Conservation (phyloP, 2,113 vertebrate genomes). For the Regulus satrapa region DNA sequence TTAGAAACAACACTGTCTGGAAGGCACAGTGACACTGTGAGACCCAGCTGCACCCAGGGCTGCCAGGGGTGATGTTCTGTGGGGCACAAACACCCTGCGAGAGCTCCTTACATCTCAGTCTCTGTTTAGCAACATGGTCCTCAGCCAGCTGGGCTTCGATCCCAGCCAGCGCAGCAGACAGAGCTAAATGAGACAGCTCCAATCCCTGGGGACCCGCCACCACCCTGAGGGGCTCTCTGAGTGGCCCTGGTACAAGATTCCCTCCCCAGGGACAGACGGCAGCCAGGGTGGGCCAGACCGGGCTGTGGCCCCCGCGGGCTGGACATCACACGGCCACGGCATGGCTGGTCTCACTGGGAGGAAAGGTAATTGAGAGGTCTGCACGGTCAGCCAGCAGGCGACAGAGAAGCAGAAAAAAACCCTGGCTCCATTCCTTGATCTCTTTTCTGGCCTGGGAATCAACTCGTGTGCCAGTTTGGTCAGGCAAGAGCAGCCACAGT, state of each 20-base stretch:
- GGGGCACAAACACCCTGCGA: neutral
- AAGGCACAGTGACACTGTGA: neutral
- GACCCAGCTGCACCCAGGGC: neutral
- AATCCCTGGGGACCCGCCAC: neutral
- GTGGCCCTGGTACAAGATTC: neutral
- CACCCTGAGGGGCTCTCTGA: neutral
- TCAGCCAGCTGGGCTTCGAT: neutral
- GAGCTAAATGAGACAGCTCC: neutral
- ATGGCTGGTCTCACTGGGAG: neutral
- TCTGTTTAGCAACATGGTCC: neutral
- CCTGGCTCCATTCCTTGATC: slow-evolving; percentile 12
- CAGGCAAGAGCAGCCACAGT: neutral
- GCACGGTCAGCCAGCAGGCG: neutral
- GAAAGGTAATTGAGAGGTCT: slow-evolving; percentile 11
- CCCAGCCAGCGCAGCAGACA: neutral
- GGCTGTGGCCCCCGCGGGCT: neutral
- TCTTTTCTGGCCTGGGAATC: slow-evolving; percentile 37
- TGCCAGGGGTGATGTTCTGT: neutral
- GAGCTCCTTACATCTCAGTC: neutral
- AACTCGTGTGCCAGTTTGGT: neutral
- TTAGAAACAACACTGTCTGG: neutral
- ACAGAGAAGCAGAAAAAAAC: neutral
- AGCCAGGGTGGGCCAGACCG: neutral
- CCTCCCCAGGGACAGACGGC: neutral
- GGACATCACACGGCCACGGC: neutral